Conservation (phyloP, 2,888 invertebrate genomes). For the Oxytorus armatus region DNA sequence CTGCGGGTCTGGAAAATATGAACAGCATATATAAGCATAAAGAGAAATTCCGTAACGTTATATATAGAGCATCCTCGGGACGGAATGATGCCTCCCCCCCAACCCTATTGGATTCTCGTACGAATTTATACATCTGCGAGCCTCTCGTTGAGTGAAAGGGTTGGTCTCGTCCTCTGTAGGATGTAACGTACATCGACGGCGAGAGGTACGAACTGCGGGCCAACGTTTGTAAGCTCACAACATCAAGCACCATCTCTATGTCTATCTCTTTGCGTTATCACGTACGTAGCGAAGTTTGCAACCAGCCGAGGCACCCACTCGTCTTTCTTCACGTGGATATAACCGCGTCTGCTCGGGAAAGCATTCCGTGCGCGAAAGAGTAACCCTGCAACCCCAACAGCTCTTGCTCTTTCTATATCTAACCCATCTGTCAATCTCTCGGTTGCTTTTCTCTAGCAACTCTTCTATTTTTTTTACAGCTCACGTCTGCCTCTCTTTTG, state of each 20-base stretch:
- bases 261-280: constrained; percentile 6
- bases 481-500: neutral
- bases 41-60: neutral
- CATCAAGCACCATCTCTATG: constrained; percentile 3
- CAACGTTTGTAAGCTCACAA: neutral
- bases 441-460: neutral
- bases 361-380: constrained; percentile 20
- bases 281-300: constrained; percentile 9
- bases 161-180: constrained; percentile 8
- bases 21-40: constrained; percentile 6
- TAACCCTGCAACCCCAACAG: constrained; percentile 1
- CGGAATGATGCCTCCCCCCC: constrained; percentile 16
- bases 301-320: constrained; percentile 23
- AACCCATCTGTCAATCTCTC: constrained; percentile 13
- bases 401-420: constrained; percentile 25
- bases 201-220: neutral
- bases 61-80: neutral
- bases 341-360: constrained; percentile 20
- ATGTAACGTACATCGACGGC: constrained; percentile 25
- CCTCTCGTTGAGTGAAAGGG: constrained; percentile 35
- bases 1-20: constrained; percentile 11
- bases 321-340: constrained; percentile 32
- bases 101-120: constrained; percentile 23
- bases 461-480: neutral
- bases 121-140: constrained; percentile 39